phyloP scores from a whole-genome alignment of 1,140 invertebrate species.

The Trachymyrmex cornetzi region DNA sequence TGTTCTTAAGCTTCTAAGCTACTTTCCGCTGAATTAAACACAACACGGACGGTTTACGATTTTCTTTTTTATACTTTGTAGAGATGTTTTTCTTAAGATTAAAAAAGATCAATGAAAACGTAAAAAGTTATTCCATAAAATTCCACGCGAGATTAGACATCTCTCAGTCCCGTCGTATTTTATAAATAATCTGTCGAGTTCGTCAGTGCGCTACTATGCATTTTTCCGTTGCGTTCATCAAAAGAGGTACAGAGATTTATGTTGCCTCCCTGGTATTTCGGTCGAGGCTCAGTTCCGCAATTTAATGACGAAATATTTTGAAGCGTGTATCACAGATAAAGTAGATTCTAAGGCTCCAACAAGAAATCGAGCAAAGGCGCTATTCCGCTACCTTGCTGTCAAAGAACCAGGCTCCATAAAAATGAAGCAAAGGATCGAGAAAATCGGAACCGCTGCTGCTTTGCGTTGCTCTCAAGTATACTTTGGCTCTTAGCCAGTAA shows the following conservation, averaged over 20 bases:
- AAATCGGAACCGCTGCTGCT: slow-evolving; percentile 26
- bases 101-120: neutral
- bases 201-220: neutral
- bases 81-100: neutral
- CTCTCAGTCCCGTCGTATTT: neutral
- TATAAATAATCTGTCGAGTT: slow-evolving; percentile 33
- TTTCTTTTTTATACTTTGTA: neutral
- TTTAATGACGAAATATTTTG: slow-evolving; percentile 47
- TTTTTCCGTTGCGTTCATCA: slow-evolving; percentile 32
- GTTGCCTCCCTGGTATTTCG: neutral
- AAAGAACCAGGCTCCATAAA: slow-evolving; percentile 26
- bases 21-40: neutral
- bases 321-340: neutral
- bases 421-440: slow-evolving; percentile 29
- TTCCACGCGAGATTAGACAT: neutral
- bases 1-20: neutral
- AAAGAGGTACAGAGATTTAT: slow-evolving; percentile 26
- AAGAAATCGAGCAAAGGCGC: slow-evolving; percentile 16
- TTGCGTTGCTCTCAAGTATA: slow-evolving; percentile 27
- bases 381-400: neutral
- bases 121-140: slow-evolving; percentile 3
- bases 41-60: neutral
- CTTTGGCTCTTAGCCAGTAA: slow-evolving; percentile 44
- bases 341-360: neutral
- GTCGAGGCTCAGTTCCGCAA: slow-evolving; percentile 1